Evolutionary conservation across 1,140 invertebrate species (phyloP).

Genomic region (Drosophila fuyamai): DNA sequence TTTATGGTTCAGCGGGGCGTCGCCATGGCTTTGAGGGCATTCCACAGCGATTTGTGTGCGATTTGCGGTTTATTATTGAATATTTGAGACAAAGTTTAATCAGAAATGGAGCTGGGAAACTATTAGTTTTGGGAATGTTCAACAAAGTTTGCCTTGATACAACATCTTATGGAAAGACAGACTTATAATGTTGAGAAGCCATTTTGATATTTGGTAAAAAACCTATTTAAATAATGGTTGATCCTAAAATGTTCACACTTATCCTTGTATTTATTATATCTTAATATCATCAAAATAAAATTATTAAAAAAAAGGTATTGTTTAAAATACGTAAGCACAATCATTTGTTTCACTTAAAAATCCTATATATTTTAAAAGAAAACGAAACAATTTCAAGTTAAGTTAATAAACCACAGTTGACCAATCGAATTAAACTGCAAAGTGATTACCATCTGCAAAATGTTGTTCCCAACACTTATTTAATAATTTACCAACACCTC

Average conservation of each 20-base stretch:
- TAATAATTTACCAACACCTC: conserved; percentile 44
- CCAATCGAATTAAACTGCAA: conserved; percentile 22
- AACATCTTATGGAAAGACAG: no score
- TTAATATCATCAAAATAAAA: no score
- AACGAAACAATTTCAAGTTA: background rate
- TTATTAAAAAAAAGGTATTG: background rate
- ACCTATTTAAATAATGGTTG: no score
- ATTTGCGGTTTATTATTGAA: conserved; percentile 46
- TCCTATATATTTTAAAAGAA: background rate
- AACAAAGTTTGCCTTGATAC: no score
- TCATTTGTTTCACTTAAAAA: background rate
- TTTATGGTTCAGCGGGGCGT: background rate
- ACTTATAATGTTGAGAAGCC: no score
- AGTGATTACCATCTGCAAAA: conserved; percentile 8
- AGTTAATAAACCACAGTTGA: conserved; percentile 7
- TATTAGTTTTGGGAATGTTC: background rate
- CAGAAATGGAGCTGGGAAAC: background rate
- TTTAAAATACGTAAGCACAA: background rate
- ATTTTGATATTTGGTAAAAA: no score
- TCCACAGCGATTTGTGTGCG: conserved; percentile 17
- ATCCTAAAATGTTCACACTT: no score
- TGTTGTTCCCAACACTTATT: conserved; percentile 20
- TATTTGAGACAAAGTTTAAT: conserved; percentile 29
- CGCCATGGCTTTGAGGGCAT: background rate
- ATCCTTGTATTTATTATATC: no score